Conservation (phyloP, 2,113 vertebrate species). For the Phrynosoma blainvillii region DNA sequence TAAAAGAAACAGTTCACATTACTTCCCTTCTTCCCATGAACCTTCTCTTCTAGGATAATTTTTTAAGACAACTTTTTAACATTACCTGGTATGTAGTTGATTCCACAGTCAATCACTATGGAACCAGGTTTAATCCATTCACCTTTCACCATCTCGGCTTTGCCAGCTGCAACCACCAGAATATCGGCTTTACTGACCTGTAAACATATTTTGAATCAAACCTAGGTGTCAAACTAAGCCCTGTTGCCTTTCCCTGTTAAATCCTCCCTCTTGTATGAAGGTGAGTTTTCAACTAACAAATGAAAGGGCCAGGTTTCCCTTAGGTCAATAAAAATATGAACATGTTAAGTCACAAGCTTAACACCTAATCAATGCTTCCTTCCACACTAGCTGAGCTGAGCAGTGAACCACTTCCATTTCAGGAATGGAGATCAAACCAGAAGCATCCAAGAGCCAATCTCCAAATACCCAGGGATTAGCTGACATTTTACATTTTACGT, state of each 20-base stretch:
- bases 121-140: constrained; percentile 97
- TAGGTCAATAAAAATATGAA: neutral
- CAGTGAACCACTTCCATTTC: neutral
- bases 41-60: neutral
- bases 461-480: neutral
- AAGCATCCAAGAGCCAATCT: neutral
- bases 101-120: constrained; percentile 96
- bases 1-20: neutral
- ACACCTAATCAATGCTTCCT: neutral
- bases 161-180: constrained; percentile 92
- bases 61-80: constrained; percentile 27
- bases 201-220: neutral
- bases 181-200: constrained; percentile 92
- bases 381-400: neutral
- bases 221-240: rapidly evolving
- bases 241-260: neutral
- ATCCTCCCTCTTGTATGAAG: neutral
- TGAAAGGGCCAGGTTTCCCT: neutral
- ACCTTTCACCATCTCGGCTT: constrained; percentile 94
- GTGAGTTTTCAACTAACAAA: neutral
- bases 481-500: neutral
- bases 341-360: neutral
- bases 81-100: constrained; percentile 92
- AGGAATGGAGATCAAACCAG: neutral
- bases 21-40: no score